Evolutionary conservation across 2,888 invertebrate genomes (phyloP).

Genomic region (Hyposoter dolosus): DNA sequence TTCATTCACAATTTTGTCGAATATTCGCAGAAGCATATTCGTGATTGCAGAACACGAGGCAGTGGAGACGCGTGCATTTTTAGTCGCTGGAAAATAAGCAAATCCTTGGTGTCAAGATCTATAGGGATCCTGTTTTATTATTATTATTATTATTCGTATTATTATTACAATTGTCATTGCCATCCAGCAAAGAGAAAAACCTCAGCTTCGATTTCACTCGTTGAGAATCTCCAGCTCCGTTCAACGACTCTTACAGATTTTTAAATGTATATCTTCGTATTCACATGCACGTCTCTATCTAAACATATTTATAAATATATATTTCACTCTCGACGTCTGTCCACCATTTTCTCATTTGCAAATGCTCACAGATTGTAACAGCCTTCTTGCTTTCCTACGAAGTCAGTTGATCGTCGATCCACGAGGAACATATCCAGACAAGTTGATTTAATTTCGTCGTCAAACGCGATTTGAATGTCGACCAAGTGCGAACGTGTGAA

Average conservation of each 20-base stretch:
- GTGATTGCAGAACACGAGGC: neutral
- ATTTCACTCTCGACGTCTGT: neutral
- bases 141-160: constrained; percentile 21
- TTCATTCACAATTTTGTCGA: constrained; percentile 18
- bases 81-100: constrained; percentile 13
- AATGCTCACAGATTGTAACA: neutral
- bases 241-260: constrained; percentile 41
- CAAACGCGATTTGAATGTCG: constrained; percentile 67
- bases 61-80: no score
- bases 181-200: constrained; percentile 20
- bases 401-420: neutral
- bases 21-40: constrained; percentile 8
- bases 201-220: constrained; percentile 58
- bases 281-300: neutral
- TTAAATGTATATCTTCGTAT: neutral
- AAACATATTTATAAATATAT: constrained; percentile 4
- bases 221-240: constrained; percentile 45
- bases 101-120: neutral
- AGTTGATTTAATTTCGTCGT: constrained; percentile 34
- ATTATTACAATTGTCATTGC: constrained; percentile 26
- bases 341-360: neutral
- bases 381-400: constrained; percentile 21
- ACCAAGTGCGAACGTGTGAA: constrained; percentile 50
- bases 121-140: constrained; percentile 21
- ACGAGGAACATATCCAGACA: neutral